Evolutionary conservation across 2,888 invertebrate species (phyloP).

Genomic region (Cyaniris semiargus): DNA sequence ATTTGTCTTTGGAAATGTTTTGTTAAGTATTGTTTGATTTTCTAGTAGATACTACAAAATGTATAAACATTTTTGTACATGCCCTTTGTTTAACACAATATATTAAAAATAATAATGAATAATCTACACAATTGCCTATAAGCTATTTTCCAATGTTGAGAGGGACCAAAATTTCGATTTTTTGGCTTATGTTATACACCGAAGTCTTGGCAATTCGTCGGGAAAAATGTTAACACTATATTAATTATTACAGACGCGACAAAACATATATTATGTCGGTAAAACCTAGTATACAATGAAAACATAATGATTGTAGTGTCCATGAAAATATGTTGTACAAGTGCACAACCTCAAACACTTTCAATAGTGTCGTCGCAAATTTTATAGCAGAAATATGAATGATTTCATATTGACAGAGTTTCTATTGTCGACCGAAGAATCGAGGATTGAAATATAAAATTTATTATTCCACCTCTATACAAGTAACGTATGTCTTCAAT

Average conservation of each 20-base stretch:
- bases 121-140: too few species aligned
- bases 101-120: too few species aligned
- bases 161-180: too few species aligned
- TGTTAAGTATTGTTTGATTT: background rate
- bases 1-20: background rate
- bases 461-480: background rate
- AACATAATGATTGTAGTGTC: background rate
- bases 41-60: background rate
- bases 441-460: background rate
- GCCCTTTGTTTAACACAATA: too few species aligned
- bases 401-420: conserved; percentile 16
- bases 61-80: background rate
- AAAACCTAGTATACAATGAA: background rate
- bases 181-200: too few species aligned
- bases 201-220: too few species aligned
- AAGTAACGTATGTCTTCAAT: background rate
- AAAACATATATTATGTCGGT: too few species aligned
- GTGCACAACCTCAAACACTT: background rate
- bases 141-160: too few species aligned
- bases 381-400: conserved; percentile 12
- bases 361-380: background rate
- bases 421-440: conserved; percentile 2
- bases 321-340: background rate
- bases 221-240: too few species aligned
- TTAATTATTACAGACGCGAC: too few species aligned